Conservation (phyloP, 1,140 invertebrate species). For the Brachionus asplanchnoidis region DNA sequence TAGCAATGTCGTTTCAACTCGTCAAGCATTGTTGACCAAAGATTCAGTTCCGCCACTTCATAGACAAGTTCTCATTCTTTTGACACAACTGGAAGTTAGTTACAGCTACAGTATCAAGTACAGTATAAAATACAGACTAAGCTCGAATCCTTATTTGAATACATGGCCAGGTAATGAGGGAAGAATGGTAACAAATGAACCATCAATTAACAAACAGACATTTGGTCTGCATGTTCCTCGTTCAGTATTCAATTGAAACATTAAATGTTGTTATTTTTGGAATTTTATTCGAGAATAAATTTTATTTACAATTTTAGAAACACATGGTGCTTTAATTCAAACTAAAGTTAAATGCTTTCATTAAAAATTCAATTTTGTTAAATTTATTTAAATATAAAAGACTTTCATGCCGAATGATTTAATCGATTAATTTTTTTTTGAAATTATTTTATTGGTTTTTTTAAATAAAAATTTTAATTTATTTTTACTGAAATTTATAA, state of each 20-base stretch:
- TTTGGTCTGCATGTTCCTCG: slow-evolving; percentile 35
- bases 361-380: background rate
- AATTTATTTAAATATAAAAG: background rate
- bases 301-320: background rate
- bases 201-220: slow-evolving; percentile 22
- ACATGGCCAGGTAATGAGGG: slow-evolving; percentile 39
- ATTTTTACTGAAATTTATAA: background rate
- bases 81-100: slow-evolving; percentile 34
- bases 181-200: slow-evolving; percentile 38
- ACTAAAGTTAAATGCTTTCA: background rate
- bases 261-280: background rate
- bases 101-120: slow-evolving; percentile 33
- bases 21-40: slow-evolving; percentile 11
- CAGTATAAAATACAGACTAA: slow-evolving; percentile 39
- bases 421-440: background rate
- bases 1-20: slow-evolving; percentile 33
- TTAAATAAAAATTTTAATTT: slow-evolving; percentile 8
- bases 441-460: background rate
- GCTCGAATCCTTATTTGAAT: slow-evolving; percentile 40
- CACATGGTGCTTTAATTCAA: background rate
- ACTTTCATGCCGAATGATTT: background rate
- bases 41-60: slow-evolving; percentile 37
- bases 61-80: slow-evolving; percentile 35
- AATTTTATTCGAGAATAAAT: background rate
- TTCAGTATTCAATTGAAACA: slow-evolving; percentile 14